Evolutionary conservation across 2,888 invertebrate species (phyloP), one percentile per base, ranked within the genome.

Genomic region (Lasioglossum pauxillum): DNA sequence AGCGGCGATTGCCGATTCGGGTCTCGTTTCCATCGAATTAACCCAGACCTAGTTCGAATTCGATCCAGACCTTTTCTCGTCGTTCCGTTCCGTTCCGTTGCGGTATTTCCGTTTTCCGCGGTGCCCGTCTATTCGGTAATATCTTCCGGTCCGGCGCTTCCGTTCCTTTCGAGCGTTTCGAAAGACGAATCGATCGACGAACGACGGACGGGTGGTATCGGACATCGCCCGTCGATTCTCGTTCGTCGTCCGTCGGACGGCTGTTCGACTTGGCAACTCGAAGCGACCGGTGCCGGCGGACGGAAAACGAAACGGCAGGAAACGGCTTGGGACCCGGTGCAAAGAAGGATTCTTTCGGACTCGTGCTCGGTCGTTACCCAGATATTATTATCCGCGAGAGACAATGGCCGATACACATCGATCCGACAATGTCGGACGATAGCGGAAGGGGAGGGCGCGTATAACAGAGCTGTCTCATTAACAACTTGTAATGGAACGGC

Each of bases 381-480:
- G 93, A 94, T 93, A 93, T 93, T 92, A 93, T 94, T 92, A 94
- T 93, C 93, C 93, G 71, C 69, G 72, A 79, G 80, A 91, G 92
- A 94, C 94, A 94, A 94, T 94, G 88, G 91, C 91, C 87, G 85
- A 89, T 89, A 89, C 84, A 80, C 84, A 83, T 83, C 88, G 88
- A 79, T 85, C 86, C 85, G 77, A 88, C 90, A 89, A 88, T 88
- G 84, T 85, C 84, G 87, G 77, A 85, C 85, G 88, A 83, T 83
- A 82, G 71, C 85, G 83, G 90, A 91, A 89, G 76, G 80, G 88
- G 86, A 86, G 88, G 91, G 82, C 89, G 90, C 87, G 91, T 87
- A 90, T 75, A 86, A 88, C 85, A 92, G 92, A 92, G 93, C 92
- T 91, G 91, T 93, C 95, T 95, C 95, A 95, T 95, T 95, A 94